Conservation (phyloP, 2,888 invertebrate species). For the Athalia rosae region DNA sequence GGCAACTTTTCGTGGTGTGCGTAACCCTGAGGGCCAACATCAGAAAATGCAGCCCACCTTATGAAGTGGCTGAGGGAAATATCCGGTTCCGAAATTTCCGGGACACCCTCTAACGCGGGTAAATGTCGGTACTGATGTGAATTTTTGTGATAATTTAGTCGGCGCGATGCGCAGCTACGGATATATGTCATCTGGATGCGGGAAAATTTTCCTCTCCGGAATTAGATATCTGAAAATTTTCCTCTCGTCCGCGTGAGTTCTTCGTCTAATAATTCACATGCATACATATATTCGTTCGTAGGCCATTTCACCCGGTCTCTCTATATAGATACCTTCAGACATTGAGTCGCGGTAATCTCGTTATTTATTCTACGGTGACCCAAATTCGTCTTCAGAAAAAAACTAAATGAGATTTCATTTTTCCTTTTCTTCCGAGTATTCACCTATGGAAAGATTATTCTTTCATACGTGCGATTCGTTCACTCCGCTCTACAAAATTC, state of each 20-base stretch:
- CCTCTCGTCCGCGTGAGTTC: background rate
- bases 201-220: background rate
- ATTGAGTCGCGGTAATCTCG: background rate
- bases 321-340: too few species aligned
- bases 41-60: too few species aligned
- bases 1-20: too few species aligned
- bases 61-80: too few species aligned
- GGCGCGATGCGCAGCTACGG: background rate
- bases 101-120: too few species aligned
- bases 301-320: background rate
- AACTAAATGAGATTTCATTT: background rate
- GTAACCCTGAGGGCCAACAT: too few species aligned
- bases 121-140: background rate
- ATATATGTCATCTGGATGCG: background rate
- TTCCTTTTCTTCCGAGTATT: background rate
- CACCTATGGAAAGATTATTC: too few species aligned
- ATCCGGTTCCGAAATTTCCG: too few species aligned
- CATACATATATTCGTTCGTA: background rate
- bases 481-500: background rate
- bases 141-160: background rate
- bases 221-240: background rate
- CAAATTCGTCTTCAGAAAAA: background rate
- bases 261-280: background rate
- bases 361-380: background rate
- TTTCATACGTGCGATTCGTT: background rate